These are phyloP conservation scores for Chaetodon trifasciatus DNA, from an alignment of 2,797 vertebrate species.

Conservation along the genomic window DNA sequence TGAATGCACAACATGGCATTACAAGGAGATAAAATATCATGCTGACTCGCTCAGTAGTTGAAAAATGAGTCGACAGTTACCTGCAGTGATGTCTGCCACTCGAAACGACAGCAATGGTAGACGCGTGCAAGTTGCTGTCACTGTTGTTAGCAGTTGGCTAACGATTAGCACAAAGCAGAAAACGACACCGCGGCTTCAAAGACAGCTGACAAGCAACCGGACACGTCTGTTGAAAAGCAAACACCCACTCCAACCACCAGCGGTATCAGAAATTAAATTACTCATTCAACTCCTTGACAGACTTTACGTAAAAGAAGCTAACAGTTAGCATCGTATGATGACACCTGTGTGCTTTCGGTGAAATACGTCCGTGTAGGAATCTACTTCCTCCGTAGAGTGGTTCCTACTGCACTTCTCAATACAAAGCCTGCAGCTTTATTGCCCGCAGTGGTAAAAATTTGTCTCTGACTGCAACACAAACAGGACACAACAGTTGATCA, in stretches of 20 bases:
- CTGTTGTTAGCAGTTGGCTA: slow-evolving; percentile 78
- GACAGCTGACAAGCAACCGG: neutral
- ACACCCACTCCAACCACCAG: neutral
- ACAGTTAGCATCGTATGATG: slow-evolving; percentile 70
- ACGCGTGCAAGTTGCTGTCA: slow-evolving; percentile 60
- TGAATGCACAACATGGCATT: neutral
- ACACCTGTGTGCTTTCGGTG: slow-evolving; percentile 52
- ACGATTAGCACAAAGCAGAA: slow-evolving; percentile 22
- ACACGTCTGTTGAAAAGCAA: neutral
- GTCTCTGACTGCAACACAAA: neutral
- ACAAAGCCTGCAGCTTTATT: neutral
- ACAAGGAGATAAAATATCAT: neutral
- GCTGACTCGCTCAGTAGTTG: neutral
- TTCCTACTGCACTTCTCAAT: slow-evolving; percentile 61
- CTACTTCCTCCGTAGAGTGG: slow-evolving; percentile 28
- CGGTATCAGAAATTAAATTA: neutral
- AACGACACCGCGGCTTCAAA: neutral
- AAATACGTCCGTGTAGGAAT: slow-evolving; percentile 73
- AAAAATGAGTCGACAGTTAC: slow-evolving; percentile 39
- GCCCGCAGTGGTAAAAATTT: neutral
- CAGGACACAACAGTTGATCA: neutral
- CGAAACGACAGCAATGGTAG: slow-evolving; percentile 40
- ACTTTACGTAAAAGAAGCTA: slow-evolving; percentile 26
- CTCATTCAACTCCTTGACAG: neutral
- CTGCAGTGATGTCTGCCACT: slow-evolving; percentile 33